Evolutionary conservation across 2,888 invertebrate species (phyloP).

Genomic region (Alitta virens): DNA sequence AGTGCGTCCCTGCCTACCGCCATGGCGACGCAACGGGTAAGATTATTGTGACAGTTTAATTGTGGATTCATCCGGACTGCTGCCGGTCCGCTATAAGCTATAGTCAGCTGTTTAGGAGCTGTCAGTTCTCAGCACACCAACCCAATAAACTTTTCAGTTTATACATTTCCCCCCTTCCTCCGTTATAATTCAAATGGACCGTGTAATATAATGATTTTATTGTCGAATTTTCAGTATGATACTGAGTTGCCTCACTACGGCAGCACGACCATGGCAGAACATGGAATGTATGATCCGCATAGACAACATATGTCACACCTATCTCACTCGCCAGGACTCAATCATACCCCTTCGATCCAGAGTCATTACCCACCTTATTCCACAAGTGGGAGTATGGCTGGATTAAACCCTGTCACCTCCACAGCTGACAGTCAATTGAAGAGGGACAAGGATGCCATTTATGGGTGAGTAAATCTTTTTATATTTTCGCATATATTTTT

Average conservation of each 20-base stretch:
- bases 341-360: slow-evolving; percentile 6
- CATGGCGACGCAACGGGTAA: slow-evolving; percentile 4
- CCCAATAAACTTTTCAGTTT: too few relatives aligned
- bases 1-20: neutral
- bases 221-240: slow-evolving; percentile 22
- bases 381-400: neutral
- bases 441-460: slow-evolving; percentile 33
- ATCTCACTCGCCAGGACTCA: slow-evolving; percentile 9
- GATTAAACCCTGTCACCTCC: slow-evolving; percentile 12
- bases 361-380: slow-evolving; percentile 14
- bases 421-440: slow-evolving; percentile 31
- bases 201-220: too few relatives aligned
- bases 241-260: slow-evolving; percentile 25
- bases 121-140: too few relatives aligned
- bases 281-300: slow-evolving; percentile 14
- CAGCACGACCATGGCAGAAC: slow-evolving; percentile 17
- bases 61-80: too few relatives aligned
- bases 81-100: too few relatives aligned
- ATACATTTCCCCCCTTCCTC: too few relatives aligned
- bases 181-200: too few relatives aligned
- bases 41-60: neutral
- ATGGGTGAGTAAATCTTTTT: slow-evolving; percentile 27
- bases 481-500: too few relatives aligned
- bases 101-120: too few relatives aligned
- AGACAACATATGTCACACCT: slow-evolving; percentile 7